Evolutionary conservation across 2,797 vertebrate genomes (phyloP).

Genomic region (Sebastes kiyomatsui): DNA sequence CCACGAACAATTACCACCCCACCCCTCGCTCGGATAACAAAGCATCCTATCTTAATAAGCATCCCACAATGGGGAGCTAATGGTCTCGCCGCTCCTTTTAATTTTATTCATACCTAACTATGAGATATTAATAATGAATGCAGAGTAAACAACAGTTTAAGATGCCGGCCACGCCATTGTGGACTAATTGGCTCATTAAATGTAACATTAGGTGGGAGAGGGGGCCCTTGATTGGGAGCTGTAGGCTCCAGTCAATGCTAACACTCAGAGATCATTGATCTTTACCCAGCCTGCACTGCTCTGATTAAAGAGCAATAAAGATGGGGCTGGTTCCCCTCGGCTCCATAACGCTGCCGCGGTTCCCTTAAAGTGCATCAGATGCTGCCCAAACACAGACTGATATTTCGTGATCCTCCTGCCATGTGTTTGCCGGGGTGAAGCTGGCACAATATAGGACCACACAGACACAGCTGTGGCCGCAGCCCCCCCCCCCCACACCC

Average conservation of each 20-base stretch:
- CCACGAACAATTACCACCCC: slow-evolving; percentile 80
- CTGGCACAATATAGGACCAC: slow-evolving; percentile 53
- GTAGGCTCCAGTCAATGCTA: slow-evolving; percentile 83
- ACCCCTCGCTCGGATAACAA: slow-evolving; percentile 80
- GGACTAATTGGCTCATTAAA: slow-evolving; percentile 90
- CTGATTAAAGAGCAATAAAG: slow-evolving; percentile 86
- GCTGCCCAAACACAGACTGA: slow-evolving; percentile 58
- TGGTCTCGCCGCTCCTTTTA: slow-evolving; percentile 86
- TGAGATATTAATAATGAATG: slow-evolving; percentile 89
- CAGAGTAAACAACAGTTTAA: slow-evolving; percentile 88
- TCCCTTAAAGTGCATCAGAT: slow-evolving; percentile 68
- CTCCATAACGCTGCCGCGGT: slow-evolving; percentile 60
- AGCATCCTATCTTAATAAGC: slow-evolving; percentile 86
- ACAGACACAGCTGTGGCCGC: slow-evolving; percentile 55
- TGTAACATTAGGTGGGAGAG: slow-evolving; percentile 85
- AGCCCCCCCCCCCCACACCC: not conserved
- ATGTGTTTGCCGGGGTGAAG: slow-evolving; percentile 32
- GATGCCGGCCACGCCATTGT: slow-evolving; percentile 85
- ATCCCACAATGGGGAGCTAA: slow-evolving; percentile 86
- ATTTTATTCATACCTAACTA: slow-evolving; percentile 90
- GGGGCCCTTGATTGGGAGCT: slow-evolving; percentile 81
- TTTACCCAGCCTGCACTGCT: slow-evolving; percentile 78
- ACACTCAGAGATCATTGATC: slow-evolving; percentile 86
- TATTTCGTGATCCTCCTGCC: slow-evolving; percentile 64
- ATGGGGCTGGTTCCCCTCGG: slow-evolving; percentile 72